Conservation (phyloP, 2,888 invertebrate genomes). For the Oscheius myriophilus region DNA sequence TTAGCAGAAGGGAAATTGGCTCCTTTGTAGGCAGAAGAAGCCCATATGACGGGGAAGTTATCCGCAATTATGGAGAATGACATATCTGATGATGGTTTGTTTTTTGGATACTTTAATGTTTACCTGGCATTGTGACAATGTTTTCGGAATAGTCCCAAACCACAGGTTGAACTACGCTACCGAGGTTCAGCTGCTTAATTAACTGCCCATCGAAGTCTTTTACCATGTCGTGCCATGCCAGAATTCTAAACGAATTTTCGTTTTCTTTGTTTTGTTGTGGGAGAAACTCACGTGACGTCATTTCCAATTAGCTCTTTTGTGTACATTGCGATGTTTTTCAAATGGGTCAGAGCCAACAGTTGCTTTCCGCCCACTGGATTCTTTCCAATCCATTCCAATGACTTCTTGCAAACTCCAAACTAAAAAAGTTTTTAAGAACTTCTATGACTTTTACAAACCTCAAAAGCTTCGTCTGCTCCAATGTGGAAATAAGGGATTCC, state of each 20-base stretch:
- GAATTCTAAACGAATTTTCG: constrained; percentile 71
- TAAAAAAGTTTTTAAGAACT: constrained; percentile 33
- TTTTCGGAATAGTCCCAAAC: constrained; percentile 66
- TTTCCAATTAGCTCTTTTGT: constrained; percentile 36
- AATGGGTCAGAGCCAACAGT: constrained; percentile 59
- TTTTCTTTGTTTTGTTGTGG: not conserved
- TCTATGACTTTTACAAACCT: constrained; percentile 29
- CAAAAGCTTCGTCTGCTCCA: constrained; percentile 73
- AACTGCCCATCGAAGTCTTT: constrained; percentile 71
- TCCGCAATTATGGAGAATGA: constrained; percentile 74
- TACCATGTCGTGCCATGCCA: constrained; percentile 88
- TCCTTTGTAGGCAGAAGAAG: constrained; percentile 80
- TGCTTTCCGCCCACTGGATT: constrained; percentile 53
- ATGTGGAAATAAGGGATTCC: constrained; percentile 77
- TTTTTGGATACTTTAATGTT: too few relatives aligned
- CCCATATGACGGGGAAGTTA: constrained; percentile 80
- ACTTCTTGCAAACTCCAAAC: constrained; percentile 65
- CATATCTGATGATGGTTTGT: too few relatives aligned
- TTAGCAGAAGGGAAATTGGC: constrained; percentile 59
- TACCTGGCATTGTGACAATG: constrained; percentile 56
- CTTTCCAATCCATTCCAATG: constrained; percentile 53
- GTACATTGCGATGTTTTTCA: constrained; percentile 53
- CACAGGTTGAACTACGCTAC: constrained; percentile 60
- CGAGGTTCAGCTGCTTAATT: constrained; percentile 48
- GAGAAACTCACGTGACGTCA: constrained; percentile 33